A percentile compares a stretch with the other conserved stretches of the same genome.
These are phyloP conservation scores for Holcopasites calliopsidis DNA, from an alignment of 1,140 invertebrate genomes.

Conservation along the genomic window DNA sequence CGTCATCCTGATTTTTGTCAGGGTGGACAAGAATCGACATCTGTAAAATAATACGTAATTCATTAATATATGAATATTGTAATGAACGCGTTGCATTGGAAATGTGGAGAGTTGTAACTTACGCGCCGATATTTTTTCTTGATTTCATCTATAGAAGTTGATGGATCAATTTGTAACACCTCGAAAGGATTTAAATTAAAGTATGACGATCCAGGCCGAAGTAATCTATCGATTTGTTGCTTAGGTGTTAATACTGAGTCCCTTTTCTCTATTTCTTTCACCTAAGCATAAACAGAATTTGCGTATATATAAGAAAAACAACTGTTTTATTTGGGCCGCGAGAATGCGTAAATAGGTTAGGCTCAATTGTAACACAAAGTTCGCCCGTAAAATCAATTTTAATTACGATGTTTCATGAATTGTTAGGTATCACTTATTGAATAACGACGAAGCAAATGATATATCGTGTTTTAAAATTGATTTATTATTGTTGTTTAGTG, in stretches of 20 bases:
- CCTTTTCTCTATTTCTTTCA: slow-evolving; percentile 96
- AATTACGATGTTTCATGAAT: neutral
- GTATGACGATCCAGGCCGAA: slow-evolving; percentile 96
- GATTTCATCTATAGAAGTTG: slow-evolving; percentile 92
- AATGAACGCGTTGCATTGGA: neutral
- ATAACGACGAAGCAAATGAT: neutral
- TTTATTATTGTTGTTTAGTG: slow-evolving; percentile 20
- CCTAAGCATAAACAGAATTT: slow-evolving; percentile 81
- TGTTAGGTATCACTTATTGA: neutral
- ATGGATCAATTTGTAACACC: slow-evolving; percentile 96
- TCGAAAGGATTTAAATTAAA: slow-evolving; percentile 98
- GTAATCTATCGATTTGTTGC: slow-evolving; percentile 96
- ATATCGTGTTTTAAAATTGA: neutral
- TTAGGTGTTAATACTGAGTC: slow-evolving; percentile 95
- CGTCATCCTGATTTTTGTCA: slow-evolving; percentile 98
- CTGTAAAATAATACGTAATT: slow-evolving; percentile 74
- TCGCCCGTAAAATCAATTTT: neutral
- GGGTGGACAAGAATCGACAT: slow-evolving; percentile 99
- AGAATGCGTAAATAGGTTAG: slow-evolving; percentile 45
- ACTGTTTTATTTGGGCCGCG: slow-evolving; percentile 26
- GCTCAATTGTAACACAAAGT: slow-evolving; percentile 13
- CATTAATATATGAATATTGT: neutral
- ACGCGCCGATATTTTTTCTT: slow-evolving; percentile 97
- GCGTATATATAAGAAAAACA: neutral
- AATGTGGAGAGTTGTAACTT: slow-evolving; percentile 56